phyloP scores from a whole-genome alignment of 2,113 vertebrate genomes.

The Neogale vison region DNA sequence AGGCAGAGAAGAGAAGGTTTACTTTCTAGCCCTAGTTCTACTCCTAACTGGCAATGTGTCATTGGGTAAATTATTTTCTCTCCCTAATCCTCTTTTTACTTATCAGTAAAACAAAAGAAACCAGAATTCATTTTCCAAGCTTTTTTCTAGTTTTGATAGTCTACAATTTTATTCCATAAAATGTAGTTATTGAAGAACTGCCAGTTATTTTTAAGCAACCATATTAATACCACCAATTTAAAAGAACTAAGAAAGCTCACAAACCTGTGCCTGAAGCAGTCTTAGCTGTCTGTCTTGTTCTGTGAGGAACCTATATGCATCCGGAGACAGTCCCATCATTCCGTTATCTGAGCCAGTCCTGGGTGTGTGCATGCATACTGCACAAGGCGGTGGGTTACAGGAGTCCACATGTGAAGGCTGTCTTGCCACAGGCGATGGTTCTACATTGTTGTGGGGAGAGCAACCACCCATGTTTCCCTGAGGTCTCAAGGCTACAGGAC shows the following conservation, averaged over 20 bases:
- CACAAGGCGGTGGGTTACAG: conserved; percentile 77
- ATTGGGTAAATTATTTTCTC: background rate
- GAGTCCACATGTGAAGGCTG: conserved; percentile 51
- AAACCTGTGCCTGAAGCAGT: conserved; percentile 95
- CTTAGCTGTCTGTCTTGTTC: conserved; percentile 95
- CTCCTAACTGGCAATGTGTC: conserved; percentile 1
- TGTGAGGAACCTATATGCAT: conserved; percentile 91
- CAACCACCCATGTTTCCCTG: conserved; percentile 68
- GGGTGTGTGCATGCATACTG: conserved; percentile 71
- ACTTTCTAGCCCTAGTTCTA: background rate
- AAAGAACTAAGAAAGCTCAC: conserved; percentile 58
- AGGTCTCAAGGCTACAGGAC: conserved; percentile 73
- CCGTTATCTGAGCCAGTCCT: conserved; percentile 75
- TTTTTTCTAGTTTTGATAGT: conserved; percentile 18
- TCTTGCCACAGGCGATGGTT: conserved; percentile 64
- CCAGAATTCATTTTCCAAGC: conserved; percentile 10
- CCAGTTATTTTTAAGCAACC: conserved; percentile 30
- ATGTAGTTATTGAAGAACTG: background rate
- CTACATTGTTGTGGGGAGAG: conserved; percentile 49
- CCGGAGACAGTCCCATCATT: conserved; percentile 86
- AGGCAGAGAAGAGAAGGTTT: background rate
- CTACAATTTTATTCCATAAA: conserved; percentile 2
- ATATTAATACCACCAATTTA: conserved; percentile 28
- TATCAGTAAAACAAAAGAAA: background rate
- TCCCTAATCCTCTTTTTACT: conserved; percentile 26